Evolutionary conservation across 2,797 vertebrate species (phyloP).

Genomic region (Oceanodroma leucorhoa): DNA sequence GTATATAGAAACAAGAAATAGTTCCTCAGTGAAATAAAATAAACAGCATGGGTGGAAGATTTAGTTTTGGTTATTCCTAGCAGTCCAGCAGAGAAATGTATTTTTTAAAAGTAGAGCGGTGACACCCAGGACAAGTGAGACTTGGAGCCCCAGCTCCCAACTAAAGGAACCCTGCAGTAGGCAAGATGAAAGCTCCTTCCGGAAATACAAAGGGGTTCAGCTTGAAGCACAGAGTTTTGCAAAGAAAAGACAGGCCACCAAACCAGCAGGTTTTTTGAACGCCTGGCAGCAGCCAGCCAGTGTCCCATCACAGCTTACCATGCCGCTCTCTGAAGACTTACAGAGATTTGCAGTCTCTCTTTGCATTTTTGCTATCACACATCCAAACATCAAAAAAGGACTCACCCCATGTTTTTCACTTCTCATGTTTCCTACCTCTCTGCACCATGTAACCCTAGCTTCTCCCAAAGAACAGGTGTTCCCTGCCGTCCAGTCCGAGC

Average conservation of each 20-base stretch:
- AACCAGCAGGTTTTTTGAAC: not conserved
- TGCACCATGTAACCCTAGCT: fast-evolving
- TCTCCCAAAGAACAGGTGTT: not conserved
- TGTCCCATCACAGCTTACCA: not conserved
- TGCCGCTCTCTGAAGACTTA: not conserved
- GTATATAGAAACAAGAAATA: not conserved
- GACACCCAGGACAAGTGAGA: not conserved
- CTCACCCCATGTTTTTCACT: not conserved
- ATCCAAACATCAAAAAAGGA: not conserved
- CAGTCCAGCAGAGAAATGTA: not conserved
- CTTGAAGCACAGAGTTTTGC: not conserved
- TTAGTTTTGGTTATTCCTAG: not conserved
- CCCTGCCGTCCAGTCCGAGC: not conserved
- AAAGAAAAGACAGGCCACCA: not conserved
- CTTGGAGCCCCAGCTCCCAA: not conserved
- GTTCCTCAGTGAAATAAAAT: not conserved
- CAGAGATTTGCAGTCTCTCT: not conserved
- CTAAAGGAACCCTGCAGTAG: not conserved
- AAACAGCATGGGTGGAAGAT: not conserved
- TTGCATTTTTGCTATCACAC: not conserved
- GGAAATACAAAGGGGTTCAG: not conserved
- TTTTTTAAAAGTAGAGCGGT: not conserved
- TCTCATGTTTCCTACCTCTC: not conserved
- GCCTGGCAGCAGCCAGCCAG: not conserved
- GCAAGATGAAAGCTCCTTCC: not conserved